These are phyloP conservation scores for Pangasius mekongensis DNA, from an alignment of 2,797 vertebrate genomes.

Conservation along the genomic window DNA sequence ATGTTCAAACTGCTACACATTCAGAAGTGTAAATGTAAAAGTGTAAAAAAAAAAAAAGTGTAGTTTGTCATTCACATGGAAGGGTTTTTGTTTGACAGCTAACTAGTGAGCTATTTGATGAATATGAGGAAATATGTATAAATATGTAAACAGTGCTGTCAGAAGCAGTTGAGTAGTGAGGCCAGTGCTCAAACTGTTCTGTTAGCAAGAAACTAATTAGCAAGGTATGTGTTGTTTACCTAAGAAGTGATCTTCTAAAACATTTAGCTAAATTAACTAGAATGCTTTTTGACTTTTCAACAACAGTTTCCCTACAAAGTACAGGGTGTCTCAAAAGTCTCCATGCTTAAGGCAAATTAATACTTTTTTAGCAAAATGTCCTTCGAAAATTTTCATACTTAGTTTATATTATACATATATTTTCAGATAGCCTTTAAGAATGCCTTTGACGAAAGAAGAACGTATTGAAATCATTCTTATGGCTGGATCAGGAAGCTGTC, in stretches of 20 bases:
- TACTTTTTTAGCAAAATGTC: too few relatives aligned
- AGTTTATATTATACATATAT: too few relatives aligned
- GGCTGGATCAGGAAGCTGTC: too few relatives aligned
- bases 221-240: neutral
- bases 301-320: neutral
- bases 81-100: neutral
- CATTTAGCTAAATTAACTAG: neutral
- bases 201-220: neutral
- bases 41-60: too few relatives aligned
- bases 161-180: neutral
- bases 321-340: too few relatives aligned
- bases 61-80: neutral
- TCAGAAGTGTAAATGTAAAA: neutral
- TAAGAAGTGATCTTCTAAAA: neutral
- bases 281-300: neutral
- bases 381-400: too few relatives aligned
- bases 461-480: too few relatives aligned
- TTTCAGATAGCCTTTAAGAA: too few relatives aligned
- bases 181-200: neutral
- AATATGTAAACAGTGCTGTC: neutral
- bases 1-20: neutral
- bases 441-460: too few relatives aligned
- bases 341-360: too few relatives aligned
- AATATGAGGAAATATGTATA: neutral
- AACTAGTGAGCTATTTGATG: neutral